phyloP scores from a whole-genome alignment of 2,888 invertebrate genomes.

The Metalampra italica region DNA sequence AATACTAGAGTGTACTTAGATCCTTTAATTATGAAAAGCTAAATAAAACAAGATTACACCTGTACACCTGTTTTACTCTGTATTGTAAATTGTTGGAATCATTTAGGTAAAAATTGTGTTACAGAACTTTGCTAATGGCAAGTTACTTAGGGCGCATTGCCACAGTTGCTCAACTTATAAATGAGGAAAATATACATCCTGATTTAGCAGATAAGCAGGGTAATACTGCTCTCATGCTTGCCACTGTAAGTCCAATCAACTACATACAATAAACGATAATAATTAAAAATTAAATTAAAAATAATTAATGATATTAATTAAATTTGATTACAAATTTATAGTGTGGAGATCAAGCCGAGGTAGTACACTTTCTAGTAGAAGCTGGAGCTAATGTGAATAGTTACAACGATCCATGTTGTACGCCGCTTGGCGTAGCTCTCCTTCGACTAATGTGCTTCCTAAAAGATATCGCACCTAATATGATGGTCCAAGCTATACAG shows the following conservation, averaged over 20 bases:
- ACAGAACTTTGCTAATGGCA: constrained; percentile 56
- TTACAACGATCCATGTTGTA: constrained; percentile 75
- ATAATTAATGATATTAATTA: background rate
- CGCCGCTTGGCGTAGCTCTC: constrained; percentile 63
- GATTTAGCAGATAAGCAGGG: constrained; percentile 73
- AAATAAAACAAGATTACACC: no score
- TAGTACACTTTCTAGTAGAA: constrained; percentile 61
- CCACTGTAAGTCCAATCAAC: constrained; percentile 46
- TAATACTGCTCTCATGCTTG: constrained; percentile 75
- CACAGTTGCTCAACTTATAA: constrained; percentile 50
- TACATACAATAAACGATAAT: background rate
- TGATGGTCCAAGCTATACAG: constrained; percentile 39
- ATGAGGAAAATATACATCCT: constrained; percentile 55
- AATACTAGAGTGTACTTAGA: no score
- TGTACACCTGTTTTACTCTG: no score
- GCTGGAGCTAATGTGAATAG: constrained; percentile 71
- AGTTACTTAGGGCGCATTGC: constrained; percentile 48
- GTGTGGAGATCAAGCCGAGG: constrained; percentile 50
- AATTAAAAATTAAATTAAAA: no score
- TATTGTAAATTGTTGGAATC: no score
- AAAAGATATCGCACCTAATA: constrained; percentile 32
- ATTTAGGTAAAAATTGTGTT: constrained; percentile 8
- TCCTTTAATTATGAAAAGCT: no score
- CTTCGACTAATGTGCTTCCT: constrained; percentile 49
- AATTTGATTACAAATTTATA: constrained; percentile 14